A percentile compares a stretch with the other conserved stretches of the same genome.
These are phyloP conservation scores for Caenorhabditis brenneri DNA, from an alignment of 1,140 invertebrate genomes.

Conservation along the genomic window DNA sequence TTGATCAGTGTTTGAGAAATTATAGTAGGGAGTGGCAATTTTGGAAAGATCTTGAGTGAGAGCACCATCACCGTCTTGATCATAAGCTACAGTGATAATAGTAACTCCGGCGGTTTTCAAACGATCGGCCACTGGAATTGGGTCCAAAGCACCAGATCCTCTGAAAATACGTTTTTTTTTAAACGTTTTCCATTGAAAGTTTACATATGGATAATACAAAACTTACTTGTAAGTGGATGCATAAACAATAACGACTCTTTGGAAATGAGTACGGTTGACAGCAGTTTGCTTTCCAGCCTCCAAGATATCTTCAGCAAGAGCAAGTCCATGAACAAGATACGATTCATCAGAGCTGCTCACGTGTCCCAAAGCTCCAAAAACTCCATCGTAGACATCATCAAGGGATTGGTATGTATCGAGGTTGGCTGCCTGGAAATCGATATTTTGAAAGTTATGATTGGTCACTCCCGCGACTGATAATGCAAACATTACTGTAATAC, in stretches of 20 bases:
- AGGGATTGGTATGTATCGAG: neutral
- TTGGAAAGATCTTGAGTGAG: neutral
- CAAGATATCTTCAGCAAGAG: neutral
- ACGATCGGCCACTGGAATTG: neutral
- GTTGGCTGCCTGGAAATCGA: neutral
- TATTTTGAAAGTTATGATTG: neutral
- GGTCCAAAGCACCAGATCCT: neutral
- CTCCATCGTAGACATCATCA: neutral
- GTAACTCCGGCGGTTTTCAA: neutral
- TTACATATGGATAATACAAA: neutral
- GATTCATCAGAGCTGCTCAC: neutral
- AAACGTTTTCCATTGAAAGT: neutral
- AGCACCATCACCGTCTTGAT: slow-evolving; percentile 1
- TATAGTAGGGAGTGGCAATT: neutral
- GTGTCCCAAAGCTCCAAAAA: neutral
- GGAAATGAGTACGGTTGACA: neutral
- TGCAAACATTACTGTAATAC: too few relatives aligned
- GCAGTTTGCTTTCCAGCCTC: neutral
- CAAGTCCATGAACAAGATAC: neutral
- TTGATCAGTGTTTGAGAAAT: neutral
- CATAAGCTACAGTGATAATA: neutral
- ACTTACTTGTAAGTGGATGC: slow-evolving; percentile 3
- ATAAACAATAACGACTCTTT: slow-evolving; percentile 1
- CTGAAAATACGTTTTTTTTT: too few relatives aligned
- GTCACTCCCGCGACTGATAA: too few relatives aligned